Evolutionary conservation across 2,888 invertebrate species (phyloP).

Genomic region (Ophion obscuratus): DNA sequence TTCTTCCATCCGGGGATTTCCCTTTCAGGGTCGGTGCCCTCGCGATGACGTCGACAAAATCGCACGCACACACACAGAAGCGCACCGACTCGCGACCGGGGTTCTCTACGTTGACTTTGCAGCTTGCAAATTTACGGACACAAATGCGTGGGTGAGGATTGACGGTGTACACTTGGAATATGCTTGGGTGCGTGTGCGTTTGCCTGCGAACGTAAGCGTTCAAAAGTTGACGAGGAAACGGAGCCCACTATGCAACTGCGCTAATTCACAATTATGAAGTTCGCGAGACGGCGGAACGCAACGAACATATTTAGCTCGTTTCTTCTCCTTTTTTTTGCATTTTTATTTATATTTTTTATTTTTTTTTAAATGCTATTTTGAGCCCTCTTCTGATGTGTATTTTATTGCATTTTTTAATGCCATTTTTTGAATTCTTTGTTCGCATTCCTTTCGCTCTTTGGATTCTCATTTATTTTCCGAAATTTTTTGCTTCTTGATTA

Average conservation of each 20-base stretch:
- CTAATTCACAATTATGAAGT: conserved; percentile 17
- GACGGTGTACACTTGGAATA: conserved; percentile 16
- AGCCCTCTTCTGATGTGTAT: no score
- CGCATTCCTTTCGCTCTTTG: no score
- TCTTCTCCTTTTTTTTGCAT: no score
- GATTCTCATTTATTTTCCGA: no score
- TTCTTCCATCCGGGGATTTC: conserved; percentile 48
- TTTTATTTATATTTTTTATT: no score
- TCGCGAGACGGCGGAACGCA: no score
- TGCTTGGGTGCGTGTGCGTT: not conserved
- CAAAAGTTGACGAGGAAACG: conserved; percentile 49
- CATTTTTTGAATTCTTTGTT: no score
- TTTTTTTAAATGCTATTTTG: no score
- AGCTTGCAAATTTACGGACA: conserved; percentile 24
- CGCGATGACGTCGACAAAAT: conserved; percentile 36
- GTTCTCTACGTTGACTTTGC: conserved; percentile 56
- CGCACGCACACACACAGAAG: conserved; percentile 20
- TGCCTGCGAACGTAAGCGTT: conserved; percentile 23
- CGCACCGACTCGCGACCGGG: conserved; percentile 12
- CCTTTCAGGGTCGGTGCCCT: conserved; percentile 66
- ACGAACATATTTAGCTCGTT: no score
- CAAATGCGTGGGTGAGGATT: conserved; percentile 7
- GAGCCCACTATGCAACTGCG: conserved; percentile 49
- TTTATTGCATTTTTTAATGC: no score
- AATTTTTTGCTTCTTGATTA: not conserved